Percentiles rank a stretch among this genome's conserved stretches.
Conservation (phyloP, 2,888 invertebrate species). For the Phortica okadai region DNA sequence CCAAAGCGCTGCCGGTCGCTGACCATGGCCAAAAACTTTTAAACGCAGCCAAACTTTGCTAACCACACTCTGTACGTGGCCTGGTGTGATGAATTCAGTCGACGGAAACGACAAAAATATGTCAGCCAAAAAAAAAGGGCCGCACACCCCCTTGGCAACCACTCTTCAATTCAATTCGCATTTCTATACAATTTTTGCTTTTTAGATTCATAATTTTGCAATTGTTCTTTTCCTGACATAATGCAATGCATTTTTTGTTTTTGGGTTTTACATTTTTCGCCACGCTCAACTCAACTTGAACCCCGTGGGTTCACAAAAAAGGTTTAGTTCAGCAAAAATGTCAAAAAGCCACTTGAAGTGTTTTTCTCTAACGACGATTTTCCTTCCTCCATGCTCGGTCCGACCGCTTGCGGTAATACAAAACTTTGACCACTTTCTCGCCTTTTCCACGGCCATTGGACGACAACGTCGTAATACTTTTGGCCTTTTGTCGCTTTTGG, state of each 20-base stretch:
- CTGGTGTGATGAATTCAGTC: not conserved
- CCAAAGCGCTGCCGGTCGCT: slow-evolving; percentile 15
- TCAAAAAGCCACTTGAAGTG: slow-evolving; percentile 27
- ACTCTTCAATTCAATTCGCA: not conserved
- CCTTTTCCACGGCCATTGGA: not conserved
- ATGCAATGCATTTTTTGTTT: slow-evolving; percentile 4
- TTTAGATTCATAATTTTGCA: slow-evolving; percentile 40
- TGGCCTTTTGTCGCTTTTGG: slow-evolving; percentile 16
- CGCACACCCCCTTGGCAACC: not conserved
- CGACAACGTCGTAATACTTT: not conserved
- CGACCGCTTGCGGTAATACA: not conserved
- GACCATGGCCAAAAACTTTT: slow-evolving; percentile 12
- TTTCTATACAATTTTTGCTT: slow-evolving; percentile 38
- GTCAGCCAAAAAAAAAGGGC: not conserved
- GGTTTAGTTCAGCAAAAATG: slow-evolving; percentile 22
- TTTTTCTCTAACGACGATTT: not conserved
- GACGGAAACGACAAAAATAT: too few species aligned
- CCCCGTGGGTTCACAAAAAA: not conserved
- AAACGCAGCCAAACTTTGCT: slow-evolving; percentile 12
- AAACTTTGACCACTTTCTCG: not conserved
- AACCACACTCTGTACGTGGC: slow-evolving; percentile 5
- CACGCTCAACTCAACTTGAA: not conserved
- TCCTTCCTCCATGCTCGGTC: not conserved
- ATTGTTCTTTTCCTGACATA: slow-evolving; percentile 26
- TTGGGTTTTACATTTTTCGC: not conserved